A percentile compares a stretch with the other conserved stretches of the same genome.
Evolutionary conservation across 2,888 invertebrate genomes (phyloP).

Genomic region (Oscheius onirici): DNA sequence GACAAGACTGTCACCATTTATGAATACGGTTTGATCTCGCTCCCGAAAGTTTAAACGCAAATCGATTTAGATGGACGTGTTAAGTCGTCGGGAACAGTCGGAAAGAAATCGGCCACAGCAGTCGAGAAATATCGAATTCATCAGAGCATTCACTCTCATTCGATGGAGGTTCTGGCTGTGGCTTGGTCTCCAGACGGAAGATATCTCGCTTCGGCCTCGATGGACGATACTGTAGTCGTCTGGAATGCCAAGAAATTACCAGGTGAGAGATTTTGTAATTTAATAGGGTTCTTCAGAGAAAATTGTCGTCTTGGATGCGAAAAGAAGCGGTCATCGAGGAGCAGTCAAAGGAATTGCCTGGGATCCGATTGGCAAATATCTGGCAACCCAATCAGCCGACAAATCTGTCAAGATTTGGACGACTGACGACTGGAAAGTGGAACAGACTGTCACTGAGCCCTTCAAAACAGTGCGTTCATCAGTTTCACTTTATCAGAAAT

Average conservation of each 20-base stretch:
- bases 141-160: conserved; percentile 78
- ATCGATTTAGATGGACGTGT: conserved; percentile 42
- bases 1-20: conserved; percentile 47
- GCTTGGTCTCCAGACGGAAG: conserved; percentile 95
- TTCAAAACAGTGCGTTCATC: conserved; percentile 84
- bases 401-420: conserved; percentile 81
- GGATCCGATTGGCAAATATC: conserved; percentile 97
- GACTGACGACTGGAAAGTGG: conserved; percentile 91
- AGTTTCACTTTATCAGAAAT: conserved; percentile 17
- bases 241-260: conserved; percentile 94
- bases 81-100: conserved; percentile 70
- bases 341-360: conserved; percentile 87
- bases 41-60: too few species aligned
- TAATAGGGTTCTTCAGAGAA: conserved; percentile 58
- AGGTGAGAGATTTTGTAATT: conserved; percentile 70
- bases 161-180: conserved; percentile 85
- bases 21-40: conserved; percentile 41
- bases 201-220: conserved; percentile 93
- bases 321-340: conserved; percentile 78
- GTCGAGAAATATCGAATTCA: conserved; percentile 92
- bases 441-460: conserved; percentile 87
- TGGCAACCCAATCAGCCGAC: conserved; percentile 83
- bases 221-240: conserved; percentile 95
- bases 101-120: conserved; percentile 73
- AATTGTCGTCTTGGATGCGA: conserved; percentile 80